Percentiles rank a stretch among this genome's conserved stretches.
phyloP scores from a whole-genome alignment of 2,888 invertebrate species.

The Cheilosia vernalis region DNA sequence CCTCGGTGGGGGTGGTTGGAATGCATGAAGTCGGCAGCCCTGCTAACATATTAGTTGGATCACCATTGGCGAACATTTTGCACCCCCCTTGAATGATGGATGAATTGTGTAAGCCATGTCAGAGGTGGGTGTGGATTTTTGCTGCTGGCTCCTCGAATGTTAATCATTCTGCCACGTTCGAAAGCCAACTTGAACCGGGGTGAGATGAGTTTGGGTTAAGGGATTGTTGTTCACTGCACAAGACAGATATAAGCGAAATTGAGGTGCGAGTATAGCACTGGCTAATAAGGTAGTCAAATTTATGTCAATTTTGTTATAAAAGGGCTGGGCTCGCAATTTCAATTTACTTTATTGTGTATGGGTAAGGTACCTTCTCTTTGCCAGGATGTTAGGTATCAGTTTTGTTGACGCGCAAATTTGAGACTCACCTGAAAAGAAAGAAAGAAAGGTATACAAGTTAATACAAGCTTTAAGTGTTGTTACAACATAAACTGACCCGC shows the following conservation, averaged over 20 bases:
- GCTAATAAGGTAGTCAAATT: slow-evolving; percentile 61
- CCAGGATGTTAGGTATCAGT: not conserved
- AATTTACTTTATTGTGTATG: not conserved
- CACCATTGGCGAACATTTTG: slow-evolving; percentile 64
- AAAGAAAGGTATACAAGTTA: not conserved
- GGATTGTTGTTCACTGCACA: slow-evolving; percentile 29
- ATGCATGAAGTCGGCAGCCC: no score
- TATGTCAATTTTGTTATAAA: slow-evolving; percentile 26
- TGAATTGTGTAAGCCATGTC: slow-evolving; percentile 59
- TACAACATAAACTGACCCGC: not conserved
- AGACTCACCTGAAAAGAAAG: slow-evolving; percentile 23
- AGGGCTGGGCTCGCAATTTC: not conserved
- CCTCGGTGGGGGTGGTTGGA: not conserved
- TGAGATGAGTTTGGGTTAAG: slow-evolving; percentile 1
- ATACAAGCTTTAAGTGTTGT: not conserved
- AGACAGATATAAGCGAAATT: slow-evolving; percentile 16
- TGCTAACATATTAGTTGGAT: slow-evolving; percentile 72
- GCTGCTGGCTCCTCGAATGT: slow-evolving; percentile 38
- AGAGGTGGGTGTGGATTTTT: slow-evolving; percentile 6
- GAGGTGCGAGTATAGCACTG: slow-evolving; percentile 1
- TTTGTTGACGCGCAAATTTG: not conserved
- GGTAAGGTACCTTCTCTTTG: not conserved
- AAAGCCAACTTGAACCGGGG: slow-evolving; percentile 26
- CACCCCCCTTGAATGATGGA: slow-evolving; percentile 57
- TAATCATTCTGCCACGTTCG: slow-evolving; percentile 61